Conservation (phyloP, 2,113 vertebrate species). For the Ramphastos sulfuratus region DNA sequence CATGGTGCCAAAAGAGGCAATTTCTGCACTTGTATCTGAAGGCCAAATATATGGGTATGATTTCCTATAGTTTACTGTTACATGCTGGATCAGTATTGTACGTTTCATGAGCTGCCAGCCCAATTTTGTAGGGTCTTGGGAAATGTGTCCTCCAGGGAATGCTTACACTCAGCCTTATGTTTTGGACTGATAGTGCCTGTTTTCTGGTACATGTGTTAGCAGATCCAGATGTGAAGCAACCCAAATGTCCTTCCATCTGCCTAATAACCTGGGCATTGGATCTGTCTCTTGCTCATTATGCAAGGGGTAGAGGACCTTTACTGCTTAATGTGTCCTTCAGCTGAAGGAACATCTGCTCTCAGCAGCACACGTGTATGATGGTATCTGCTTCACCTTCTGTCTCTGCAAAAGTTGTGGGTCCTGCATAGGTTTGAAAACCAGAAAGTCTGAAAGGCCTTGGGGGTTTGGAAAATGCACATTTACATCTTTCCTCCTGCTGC, state of each 20-base stretch:
- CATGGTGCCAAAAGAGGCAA: conserved; percentile 51
- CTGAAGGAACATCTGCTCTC: not conserved
- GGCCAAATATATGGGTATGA: conserved; percentile 63
- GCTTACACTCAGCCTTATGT: conserved; percentile 44
- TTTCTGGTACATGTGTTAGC: conserved; percentile 21
- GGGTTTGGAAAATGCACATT: not conserved
- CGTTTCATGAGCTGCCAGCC: conserved; percentile 61
- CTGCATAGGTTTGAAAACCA: not conserved
- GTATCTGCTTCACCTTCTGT: not conserved
- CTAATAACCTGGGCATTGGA: not conserved
- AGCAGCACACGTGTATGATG: rapidly evolving
- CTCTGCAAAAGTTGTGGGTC: not conserved
- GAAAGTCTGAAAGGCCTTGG: not conserved
- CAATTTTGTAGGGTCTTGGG: conserved; percentile 61
- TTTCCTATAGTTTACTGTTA: conserved; percentile 69
- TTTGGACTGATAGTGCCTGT: conserved; percentile 23
- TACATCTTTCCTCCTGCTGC: not conserved
- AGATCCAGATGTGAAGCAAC: conserved; percentile 51
- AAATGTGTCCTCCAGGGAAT: conserved; percentile 47
- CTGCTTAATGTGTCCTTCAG: not conserved
- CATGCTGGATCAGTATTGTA: conserved; percentile 40
- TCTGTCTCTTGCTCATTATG: not conserved
- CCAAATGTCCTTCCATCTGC: not conserved
- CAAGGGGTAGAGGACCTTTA: not conserved
- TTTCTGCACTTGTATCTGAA: conserved; percentile 48